These are phyloP conservation scores for Lanius collurio DNA, from an alignment of 2,113 vertebrate genomes.

Conservation along the genomic window DNA sequence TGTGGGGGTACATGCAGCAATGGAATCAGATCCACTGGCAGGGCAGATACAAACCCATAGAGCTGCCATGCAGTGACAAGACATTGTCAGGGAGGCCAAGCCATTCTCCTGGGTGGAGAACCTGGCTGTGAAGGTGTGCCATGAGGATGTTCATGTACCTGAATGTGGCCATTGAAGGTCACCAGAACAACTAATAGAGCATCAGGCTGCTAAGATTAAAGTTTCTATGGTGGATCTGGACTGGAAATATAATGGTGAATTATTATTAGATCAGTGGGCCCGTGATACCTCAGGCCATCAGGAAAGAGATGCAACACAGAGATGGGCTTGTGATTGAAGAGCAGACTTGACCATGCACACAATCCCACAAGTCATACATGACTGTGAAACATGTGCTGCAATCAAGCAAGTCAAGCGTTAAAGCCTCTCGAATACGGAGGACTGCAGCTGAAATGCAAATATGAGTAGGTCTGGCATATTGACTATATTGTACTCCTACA, in stretches of 20 bases:
- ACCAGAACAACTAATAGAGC: background rate
- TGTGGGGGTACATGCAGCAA: background rate
- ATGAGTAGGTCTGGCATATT: background rate
- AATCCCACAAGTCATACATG: background rate
- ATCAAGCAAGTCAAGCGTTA: background rate
- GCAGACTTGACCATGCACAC: background rate
- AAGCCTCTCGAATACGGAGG: background rate
- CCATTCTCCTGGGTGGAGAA: background rate
- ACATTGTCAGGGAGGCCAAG: fast-evolving
- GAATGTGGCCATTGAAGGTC: no score
- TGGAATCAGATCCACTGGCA: background rate
- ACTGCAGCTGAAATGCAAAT: background rate
- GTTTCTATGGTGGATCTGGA: background rate
- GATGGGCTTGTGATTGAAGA: background rate
- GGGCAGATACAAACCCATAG: background rate
- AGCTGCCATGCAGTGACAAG: background rate
- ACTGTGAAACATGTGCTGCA: fast-evolving
- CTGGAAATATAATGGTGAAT: background rate
- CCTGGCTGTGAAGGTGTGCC: background rate
- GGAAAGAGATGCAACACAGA: background rate
- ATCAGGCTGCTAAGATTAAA: background rate
- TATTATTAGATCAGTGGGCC: background rate
- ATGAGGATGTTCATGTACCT: background rate
- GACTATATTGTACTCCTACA: background rate
- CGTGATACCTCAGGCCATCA: background rate